A percentile compares a stretch with the other conserved stretches of the same genome.
Conservation (phyloP, 2,113 vertebrate genomes). For the Andinoacara biseriatus region DNA sequence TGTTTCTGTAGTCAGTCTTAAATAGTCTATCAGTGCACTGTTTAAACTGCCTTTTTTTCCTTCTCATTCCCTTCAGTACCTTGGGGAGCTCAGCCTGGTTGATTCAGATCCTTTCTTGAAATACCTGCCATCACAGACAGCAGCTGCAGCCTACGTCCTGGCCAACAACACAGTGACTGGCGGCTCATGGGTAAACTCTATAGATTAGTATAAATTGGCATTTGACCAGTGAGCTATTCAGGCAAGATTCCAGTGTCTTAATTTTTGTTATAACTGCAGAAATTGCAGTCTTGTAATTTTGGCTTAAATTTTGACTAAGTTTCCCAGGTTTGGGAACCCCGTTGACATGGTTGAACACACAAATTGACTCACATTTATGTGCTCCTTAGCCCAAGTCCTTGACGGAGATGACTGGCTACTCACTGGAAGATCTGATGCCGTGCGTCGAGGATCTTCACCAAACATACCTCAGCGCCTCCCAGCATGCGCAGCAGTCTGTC, state of each 20-base stretch:
- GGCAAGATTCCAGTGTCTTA: neutral
- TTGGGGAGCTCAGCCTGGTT: slow-evolving; percentile 92
- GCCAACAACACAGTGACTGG: slow-evolving; percentile 87
- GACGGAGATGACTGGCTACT: slow-evolving; percentile 85
- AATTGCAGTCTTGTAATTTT: neutral
- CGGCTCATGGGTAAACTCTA: slow-evolving; percentile 86
- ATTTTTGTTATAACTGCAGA: too few relatives aligned
- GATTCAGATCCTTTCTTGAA: slow-evolving; percentile 95
- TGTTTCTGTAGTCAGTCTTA: neutral
- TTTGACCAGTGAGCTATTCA: neutral
- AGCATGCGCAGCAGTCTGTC: slow-evolving; percentile 94
- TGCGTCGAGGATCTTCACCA: slow-evolving; percentile 90
- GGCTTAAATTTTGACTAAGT: accelerated
- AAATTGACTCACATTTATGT: neutral
- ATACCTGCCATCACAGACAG: slow-evolving; percentile 91
- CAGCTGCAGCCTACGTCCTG: slow-evolving; percentile 89
- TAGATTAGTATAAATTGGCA: accelerated
- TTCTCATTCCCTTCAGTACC: slow-evolving; percentile 82
- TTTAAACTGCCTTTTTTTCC: neutral
- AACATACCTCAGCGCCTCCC: slow-evolving; percentile 86
- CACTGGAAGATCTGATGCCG: slow-evolving; percentile 87
- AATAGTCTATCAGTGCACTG: accelerated
- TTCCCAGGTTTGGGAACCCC: neutral
- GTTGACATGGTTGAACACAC: neutral
- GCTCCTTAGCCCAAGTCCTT: slow-evolving; percentile 84